Base-by-base conservation (phyloP, 2,888 invertebrate genomes). In the Pandemis cinnamomeana region DNA sequence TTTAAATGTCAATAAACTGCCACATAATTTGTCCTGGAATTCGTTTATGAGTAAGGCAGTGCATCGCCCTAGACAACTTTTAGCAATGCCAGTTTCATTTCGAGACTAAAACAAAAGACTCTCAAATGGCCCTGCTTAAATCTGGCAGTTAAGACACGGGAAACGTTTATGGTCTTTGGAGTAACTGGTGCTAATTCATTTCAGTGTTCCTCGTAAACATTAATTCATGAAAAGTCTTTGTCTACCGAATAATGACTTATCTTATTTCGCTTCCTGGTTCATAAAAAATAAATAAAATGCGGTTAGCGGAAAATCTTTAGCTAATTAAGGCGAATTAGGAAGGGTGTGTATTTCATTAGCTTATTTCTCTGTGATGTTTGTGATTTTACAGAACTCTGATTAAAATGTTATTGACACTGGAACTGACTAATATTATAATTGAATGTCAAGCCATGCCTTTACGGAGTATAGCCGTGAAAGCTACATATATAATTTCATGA, bases 151-250 rank as follows among this genome's bases (percentile, higher is more conserved):
- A 48, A 48, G 27, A 36, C 53, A 10, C 41, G 46, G n/a, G 7
- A 4, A 41, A 42, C 51, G 2, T 67, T 67, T 55, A 67, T 67
- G 15, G 51, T 53, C 53, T 67, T 42, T 15, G 41, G 13, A 15
- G 42, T n/a, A 36, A 36, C 4, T 27, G 53, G 36, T 15, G 53
- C 41, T 51, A 69, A 73, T 64, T 60, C 70, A 66, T 66, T 64
- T 44, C 69, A 73, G 48, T 53, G 66, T n/a, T n/a, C 46, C 64
- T 64, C 53, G 5, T 67, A 67, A 67, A 53, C n/a, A 41, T 8
- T 41, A 41, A 51, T 68, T 68, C 67, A 63, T 60, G 67, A 55
- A 67, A 69, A 72, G 13, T 58, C 72, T 72, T 72, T 69, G 68
- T 72, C 64, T 72, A 64, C 46, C 61, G 44, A 53, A 68, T 67